Evolutionary conservation across 2,113 vertebrate genomes (phyloP).

Genomic region (Benitochromis conjunctus): DNA sequence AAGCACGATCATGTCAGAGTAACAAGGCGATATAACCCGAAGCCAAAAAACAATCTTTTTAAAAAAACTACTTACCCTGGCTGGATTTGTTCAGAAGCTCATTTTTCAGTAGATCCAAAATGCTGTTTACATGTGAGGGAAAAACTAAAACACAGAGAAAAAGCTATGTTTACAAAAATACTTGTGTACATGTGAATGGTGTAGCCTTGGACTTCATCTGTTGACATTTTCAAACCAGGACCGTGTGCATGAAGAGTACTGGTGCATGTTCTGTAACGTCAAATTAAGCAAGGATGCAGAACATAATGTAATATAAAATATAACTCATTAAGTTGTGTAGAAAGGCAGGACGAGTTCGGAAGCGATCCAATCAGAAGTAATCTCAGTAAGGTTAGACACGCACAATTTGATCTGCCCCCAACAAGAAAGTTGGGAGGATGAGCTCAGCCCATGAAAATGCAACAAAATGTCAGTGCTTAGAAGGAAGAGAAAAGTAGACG

Average conservation of each 20-base stretch:
- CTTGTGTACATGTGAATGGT: not conserved
- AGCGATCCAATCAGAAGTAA: not conserved
- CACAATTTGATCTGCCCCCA: not conserved
- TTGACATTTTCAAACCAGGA: too few relatives aligned
- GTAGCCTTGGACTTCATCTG: not conserved
- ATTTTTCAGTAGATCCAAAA: not conserved
- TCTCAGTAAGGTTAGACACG: not conserved
- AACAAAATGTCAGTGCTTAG: not conserved
- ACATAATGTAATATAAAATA: not conserved
- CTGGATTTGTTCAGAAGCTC: not conserved
- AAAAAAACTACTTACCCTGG: not conserved
- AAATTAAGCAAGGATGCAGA: not conserved
- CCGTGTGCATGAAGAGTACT: not conserved
- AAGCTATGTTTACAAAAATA: not conserved
- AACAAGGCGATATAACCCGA: too few relatives aligned
- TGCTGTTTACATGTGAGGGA: not conserved
- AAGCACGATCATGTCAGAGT: too few relatives aligned
- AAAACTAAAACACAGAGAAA: not conserved
- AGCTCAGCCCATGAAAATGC: not conserved
- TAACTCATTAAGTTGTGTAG: not conserved
- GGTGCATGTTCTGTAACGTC: not conserved
- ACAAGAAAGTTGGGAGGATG: not conserved
- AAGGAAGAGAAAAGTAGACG: not conserved
- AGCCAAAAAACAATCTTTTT: not conserved
- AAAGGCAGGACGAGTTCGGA: not conserved